Conservation (phyloP, 2,888 invertebrate genomes). For the Imbricaverruca yamaguchii region DNA sequence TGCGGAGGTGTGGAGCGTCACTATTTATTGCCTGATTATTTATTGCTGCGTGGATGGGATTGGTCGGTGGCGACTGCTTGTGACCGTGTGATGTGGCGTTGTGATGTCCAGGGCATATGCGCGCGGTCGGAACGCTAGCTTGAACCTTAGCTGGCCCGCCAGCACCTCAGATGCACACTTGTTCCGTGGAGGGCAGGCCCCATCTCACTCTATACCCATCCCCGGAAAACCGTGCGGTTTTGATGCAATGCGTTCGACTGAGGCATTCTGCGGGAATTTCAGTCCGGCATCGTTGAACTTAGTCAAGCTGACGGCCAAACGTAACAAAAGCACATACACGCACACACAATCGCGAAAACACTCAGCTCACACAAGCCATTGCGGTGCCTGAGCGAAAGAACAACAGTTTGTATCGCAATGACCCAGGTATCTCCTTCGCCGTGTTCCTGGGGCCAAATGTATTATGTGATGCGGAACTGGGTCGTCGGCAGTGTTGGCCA, state of each 20-base stretch:
- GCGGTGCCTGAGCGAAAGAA: no score
- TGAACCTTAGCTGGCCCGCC: no score
- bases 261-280: no score
- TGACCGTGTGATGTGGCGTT: constrained; percentile 58
- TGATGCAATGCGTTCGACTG: no score
- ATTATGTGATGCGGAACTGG: constrained; percentile 72
- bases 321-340: constrained; percentile 42
- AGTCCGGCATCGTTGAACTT: no score
- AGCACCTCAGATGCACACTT: no score
- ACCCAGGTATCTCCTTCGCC: constrained; percentile 87
- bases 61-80: constrained; percentile 54
- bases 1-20: neutral
- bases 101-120: constrained; percentile 55
- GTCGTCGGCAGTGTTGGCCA: constrained; percentile 79
- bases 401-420: no score
- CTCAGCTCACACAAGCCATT: constrained; percentile 52
- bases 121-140: no score
- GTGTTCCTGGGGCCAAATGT: constrained; percentile 73
- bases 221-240: no score
- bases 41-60: neutral
- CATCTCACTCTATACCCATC: no score
- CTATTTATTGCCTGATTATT: constrained; percentile 25
- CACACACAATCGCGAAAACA: constrained; percentile 60
- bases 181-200: no score
- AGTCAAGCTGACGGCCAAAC: no score